Base-by-base conservation (phyloP, 2,797 vertebrate species). In the Picus viridis region DNA sequence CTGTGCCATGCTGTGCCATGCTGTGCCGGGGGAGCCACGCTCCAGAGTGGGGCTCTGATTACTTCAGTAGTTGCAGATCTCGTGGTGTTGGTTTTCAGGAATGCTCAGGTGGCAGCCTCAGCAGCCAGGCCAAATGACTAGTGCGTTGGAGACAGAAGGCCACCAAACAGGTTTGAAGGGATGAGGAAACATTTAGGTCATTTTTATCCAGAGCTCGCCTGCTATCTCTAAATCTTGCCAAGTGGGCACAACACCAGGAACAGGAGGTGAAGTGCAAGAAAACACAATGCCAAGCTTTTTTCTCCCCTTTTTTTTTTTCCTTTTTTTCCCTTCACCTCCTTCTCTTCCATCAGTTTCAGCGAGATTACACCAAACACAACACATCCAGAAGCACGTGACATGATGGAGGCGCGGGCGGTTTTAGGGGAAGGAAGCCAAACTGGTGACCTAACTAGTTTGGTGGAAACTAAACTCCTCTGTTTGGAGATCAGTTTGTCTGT, bases 141-240 rank as follows among this genome's bases (percentile, higher is more conserved):
- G 70, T 74, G 83, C 45, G 75, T 45, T 82, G 68, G 64, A 93
- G 80, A 86, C 74, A 94, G 79, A 93, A 93, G 93, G 93, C 93
- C 90, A 95, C 92, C 27, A 0, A 94, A 89, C 94, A 94, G 93
- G 92, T 95, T 95, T 93, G 93, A 91, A 96, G 74, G 89, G 93
- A 95, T 95, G 95, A 96, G 89, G 89, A 95, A 95, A 92, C 95
- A 96, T 96, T 94, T 93, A 96, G 94, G 93, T 95, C 85, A 92
- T 94, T 95, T 96, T 95, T 94, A 95, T 94, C 93, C 91, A 77
- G 88, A 96, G 77, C 83, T 75, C 24, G 87, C 90, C 93, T 96
- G 95, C 83, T 95, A 93, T 95, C 95, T 92, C 71, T 74, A 45
- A 75, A 92, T 95, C 93, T 92, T 94, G 94, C 95, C 93, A 95